Conservation (phyloP, 1,140 invertebrate species). For the Drosophila sproati region DNA sequence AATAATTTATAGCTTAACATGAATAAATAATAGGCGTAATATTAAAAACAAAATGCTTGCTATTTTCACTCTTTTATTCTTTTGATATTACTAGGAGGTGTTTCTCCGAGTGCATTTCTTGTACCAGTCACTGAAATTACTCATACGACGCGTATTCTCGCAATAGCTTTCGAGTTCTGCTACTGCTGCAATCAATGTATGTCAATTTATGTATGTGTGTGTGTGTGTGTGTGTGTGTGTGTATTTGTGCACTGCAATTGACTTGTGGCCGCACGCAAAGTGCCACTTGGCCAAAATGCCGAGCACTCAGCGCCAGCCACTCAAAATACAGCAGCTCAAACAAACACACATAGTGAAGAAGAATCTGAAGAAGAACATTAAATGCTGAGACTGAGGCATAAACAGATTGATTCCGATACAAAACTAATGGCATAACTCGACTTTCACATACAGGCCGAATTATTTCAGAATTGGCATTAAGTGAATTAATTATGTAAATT, state of each 20-base stretch:
- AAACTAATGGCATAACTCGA: constrained; percentile 20
- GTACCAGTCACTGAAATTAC: constrained; percentile 40
- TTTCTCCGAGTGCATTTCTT: constrained; percentile 26
- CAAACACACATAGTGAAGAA: constrained; percentile 11
- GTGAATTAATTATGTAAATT: constrained; percentile 32
- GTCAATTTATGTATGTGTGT: constrained; percentile 3
- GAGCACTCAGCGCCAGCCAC: constrained; percentile 44
- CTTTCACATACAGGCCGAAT: no score
- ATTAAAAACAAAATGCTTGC: no score
- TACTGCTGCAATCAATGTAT: constrained; percentile 8
- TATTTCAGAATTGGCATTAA: constrained; percentile 10
- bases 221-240: constrained; percentile 5
- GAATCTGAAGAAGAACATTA: background rate
- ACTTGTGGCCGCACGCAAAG: constrained; percentile 62
- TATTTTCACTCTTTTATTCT: no score
- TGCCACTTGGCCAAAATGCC: constrained; percentile 65
- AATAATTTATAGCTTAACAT: no score
- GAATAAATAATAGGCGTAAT: no score
- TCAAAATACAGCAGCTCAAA: constrained; percentile 21
- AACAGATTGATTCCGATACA: background rate
- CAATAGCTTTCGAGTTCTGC: constrained; percentile 17
- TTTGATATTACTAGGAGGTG: background rate
- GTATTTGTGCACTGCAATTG: constrained; percentile 50
- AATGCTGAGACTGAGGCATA: constrained; percentile 1
- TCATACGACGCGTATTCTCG: constrained; percentile 57